These are phyloP conservation scores for Nomada ferruginata DNA, from an alignment of 2,888 invertebrate genomes.

Conservation along the genomic window DNA sequence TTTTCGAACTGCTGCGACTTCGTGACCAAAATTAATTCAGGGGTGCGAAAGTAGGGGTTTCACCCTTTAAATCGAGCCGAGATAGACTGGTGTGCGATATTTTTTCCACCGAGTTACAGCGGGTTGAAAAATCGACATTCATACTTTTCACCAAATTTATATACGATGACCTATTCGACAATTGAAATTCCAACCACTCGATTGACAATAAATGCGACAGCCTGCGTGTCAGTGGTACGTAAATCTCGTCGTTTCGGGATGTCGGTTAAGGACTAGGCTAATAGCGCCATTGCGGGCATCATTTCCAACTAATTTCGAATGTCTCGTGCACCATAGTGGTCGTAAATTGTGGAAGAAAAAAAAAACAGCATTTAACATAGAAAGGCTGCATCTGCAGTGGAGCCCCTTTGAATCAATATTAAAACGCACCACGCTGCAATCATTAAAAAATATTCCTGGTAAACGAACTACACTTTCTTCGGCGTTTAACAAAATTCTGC, in stretches of 20 bases:
- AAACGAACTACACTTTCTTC: background rate
- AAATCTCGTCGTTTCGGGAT: conserved; percentile 46
- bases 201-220: conserved; percentile 51
- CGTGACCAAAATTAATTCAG: too few species aligned
- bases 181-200: conserved; percentile 37
- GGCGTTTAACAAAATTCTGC: background rate
- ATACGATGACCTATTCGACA: conserved; percentile 3
- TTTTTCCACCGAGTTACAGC: too few species aligned
- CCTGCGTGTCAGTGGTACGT: conserved; percentile 48
- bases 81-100: too few species aligned
- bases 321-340: conserved; percentile 16
- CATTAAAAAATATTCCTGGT: background rate
- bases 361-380: background rate
- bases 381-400: background rate
- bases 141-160: background rate
- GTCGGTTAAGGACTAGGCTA: conserved; percentile 57
- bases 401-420: conserved; percentile 10
- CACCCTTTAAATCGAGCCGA: too few species aligned
- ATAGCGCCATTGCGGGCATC: conserved; percentile 40
- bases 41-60: too few species aligned
- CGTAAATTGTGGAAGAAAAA: conserved; percentile 7
- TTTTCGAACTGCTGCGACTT: too few species aligned
- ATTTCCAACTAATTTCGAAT: conserved; percentile 50
- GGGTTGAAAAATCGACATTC: background rate
- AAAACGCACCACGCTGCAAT: background rate